Conservation (phyloP, 2,113 vertebrate genomes). For the Raja brachyura region DNA sequence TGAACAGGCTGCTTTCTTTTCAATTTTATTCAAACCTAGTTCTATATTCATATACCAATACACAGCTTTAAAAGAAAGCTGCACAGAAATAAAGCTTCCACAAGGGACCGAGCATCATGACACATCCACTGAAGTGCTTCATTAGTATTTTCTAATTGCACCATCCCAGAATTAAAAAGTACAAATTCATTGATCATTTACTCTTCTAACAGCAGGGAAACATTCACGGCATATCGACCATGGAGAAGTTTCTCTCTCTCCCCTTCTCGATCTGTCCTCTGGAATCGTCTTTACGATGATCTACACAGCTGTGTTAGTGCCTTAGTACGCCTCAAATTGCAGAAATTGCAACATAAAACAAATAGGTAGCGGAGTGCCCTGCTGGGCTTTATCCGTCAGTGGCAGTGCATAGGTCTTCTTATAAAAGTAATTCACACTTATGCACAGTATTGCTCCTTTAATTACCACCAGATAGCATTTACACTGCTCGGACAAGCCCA, state of each 20-base stretch:
- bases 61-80: constrained; percentile 36
- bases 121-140: constrained; percentile 32
- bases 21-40: not conserved
- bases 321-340: constrained; percentile 28
- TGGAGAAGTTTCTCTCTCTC: constrained; percentile 18
- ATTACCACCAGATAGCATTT: constrained; percentile 67
- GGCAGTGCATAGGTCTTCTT: constrained; percentile 65
- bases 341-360: constrained; percentile 40
- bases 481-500: constrained; percentile 69
- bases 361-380: constrained; percentile 70
- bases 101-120: not conserved
- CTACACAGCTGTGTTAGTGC: constrained; percentile 35
- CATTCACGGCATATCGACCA: not conserved
- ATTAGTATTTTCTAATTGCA: constrained; percentile 37
- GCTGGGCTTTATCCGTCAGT: constrained; percentile 69
- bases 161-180: constrained; percentile 14
- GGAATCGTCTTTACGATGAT: not conserved
- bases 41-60: not conserved
- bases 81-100: not conserved
- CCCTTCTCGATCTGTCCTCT: not conserved
- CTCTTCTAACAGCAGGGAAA: constrained; percentile 15
- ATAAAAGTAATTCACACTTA: constrained; percentile 84
- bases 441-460: constrained; percentile 74
- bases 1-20: not conserved
- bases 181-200: constrained; percentile 34